Evolutionary conservation across 2,888 invertebrate species (phyloP).

Genomic region (Melanargia galathea): DNA sequence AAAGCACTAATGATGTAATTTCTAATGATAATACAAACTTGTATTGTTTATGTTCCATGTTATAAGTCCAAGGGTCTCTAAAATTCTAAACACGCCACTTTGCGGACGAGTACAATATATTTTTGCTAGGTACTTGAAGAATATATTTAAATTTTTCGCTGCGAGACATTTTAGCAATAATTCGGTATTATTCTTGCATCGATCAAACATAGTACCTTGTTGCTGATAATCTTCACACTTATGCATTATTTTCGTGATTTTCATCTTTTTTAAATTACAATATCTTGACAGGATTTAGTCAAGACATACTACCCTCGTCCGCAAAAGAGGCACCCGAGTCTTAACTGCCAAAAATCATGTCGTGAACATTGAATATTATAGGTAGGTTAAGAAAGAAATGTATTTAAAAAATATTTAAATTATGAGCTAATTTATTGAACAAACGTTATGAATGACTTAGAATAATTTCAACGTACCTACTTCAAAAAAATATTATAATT

Average conservation of each 20-base stretch:
- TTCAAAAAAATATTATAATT: constrained; percentile 12
- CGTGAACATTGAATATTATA: constrained; percentile 44
- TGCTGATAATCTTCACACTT: not conserved
- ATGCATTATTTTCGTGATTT: not conserved
- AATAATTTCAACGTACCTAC: not conserved
- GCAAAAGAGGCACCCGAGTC: constrained; percentile 41
- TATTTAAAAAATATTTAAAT: constrained; percentile 48
- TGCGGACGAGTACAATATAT: not conserved
- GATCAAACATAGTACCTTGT: not conserved
- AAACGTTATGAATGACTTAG: constrained; percentile 9
- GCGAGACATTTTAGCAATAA: not conserved
- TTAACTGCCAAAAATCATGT: constrained; percentile 59
- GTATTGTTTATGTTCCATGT: not conserved
- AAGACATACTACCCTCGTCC: not conserved
- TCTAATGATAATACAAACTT: not conserved
- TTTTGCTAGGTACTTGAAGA: not conserved
- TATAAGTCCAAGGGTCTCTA: not conserved
- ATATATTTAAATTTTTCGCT: not conserved
- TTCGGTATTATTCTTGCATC: not conserved
- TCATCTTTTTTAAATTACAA: not conserved
- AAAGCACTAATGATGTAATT: no score
- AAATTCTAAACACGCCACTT: not conserved
- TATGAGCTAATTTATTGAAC: constrained; percentile 38
- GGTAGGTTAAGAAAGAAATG: constrained; percentile 43
- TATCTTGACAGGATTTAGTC: not conserved